A percentile compares a stretch with the other conserved stretches of the same genome.
Evolutionary conservation across 2,797 vertebrate genomes (phyloP).

Genomic region (Dermochelys coriacea): DNA sequence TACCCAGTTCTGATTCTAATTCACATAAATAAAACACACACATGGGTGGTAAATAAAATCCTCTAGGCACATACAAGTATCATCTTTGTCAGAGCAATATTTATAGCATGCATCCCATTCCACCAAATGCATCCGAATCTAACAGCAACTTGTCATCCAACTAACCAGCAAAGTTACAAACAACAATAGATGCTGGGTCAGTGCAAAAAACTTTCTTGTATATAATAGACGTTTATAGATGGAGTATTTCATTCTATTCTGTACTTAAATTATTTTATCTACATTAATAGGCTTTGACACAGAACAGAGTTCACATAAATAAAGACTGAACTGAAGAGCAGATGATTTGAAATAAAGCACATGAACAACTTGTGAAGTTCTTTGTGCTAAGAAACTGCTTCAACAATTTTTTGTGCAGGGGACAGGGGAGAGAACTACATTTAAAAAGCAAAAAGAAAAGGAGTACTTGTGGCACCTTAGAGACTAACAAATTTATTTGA

Average conservation of each 20-base stretch:
- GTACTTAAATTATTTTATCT: not conserved
- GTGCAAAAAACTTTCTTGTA: not conserved
- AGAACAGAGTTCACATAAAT: not conserved
- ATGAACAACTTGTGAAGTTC: not conserved
- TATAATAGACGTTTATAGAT: not conserved
- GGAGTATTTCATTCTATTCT: not conserved
- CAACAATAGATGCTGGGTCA: not conserved
- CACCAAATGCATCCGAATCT: not conserved
- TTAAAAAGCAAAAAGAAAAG: no score
- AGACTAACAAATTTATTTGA: no score
- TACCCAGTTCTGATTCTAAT: not conserved
- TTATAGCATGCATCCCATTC: not conserved
- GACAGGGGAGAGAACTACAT: not conserved
- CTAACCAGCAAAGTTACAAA: not conserved
- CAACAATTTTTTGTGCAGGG: not conserved
- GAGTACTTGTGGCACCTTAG: no score
- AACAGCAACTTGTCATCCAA: not conserved
- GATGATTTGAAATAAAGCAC: not conserved
- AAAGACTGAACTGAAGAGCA: not conserved
- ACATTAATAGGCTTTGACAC: not conserved
- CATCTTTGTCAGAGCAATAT: not conserved
- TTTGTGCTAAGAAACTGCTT: not conserved
- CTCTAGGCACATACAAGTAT: not conserved
- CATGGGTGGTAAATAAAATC: not conserved
- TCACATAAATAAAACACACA: not conserved